Percentiles rank a stretch among this genome's conserved stretches.
phyloP scores from a whole-genome alignment of 2,113 vertebrate genomes.

The Calonectris borealis region DNA sequence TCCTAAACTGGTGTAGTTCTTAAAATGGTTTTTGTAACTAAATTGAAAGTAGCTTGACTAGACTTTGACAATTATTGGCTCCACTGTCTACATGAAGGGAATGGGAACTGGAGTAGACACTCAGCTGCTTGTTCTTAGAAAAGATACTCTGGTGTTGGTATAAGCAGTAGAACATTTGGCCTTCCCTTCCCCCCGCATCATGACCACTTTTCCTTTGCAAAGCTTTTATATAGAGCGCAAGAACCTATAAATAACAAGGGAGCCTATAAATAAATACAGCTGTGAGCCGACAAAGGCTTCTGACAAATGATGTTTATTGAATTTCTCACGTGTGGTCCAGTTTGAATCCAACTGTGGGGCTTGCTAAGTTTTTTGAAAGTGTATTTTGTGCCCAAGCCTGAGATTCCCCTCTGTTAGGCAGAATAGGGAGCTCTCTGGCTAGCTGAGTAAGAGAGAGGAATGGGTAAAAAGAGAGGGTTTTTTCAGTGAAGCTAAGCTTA shows the following conservation, averaged over 20 bases:
- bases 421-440: background rate
- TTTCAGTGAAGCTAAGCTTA: background rate
- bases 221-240: slow-evolving; percentile 67
- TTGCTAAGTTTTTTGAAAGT: slow-evolving; percentile 42
- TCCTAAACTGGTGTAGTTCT: background rate
- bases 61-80: background rate
- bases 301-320: slow-evolving; percentile 82
- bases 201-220: slow-evolving; percentile 49
- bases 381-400: slow-evolving; percentile 29
- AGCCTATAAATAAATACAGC: slow-evolving; percentile 80
- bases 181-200: slow-evolving; percentile 12
- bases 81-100: background rate
- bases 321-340: slow-evolving; percentile 79
- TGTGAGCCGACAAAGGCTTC: slow-evolving; percentile 76
- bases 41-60: background rate
- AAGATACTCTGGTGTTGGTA: background rate
- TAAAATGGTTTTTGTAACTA: background rate
- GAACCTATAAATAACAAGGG: slow-evolving; percentile 75
- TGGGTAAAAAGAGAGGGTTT: background rate
- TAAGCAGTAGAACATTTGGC: slow-evolving; percentile 30
- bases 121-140: slow-evolving; percentile 5
- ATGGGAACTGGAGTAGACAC: background rate
- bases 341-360: slow-evolving; percentile 49
- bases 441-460: background rate
- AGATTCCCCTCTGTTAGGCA: background rate